phyloP scores from a whole-genome alignment of 2,797 vertebrate genomes.

The Trichosurus vulpecula region DNA sequence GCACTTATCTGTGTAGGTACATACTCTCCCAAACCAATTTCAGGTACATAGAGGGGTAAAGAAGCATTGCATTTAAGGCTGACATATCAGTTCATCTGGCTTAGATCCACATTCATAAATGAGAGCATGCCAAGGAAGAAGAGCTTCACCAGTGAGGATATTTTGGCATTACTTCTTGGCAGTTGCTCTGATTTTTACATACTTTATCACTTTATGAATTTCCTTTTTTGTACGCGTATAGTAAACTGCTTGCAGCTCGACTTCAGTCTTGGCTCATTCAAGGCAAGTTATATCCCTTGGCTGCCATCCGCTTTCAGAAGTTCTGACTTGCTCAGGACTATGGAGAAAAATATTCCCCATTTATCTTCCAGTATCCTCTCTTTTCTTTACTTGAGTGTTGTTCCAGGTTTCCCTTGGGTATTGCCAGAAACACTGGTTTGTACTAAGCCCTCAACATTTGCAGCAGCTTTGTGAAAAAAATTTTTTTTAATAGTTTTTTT shows the following conservation, averaged over 20 bases:
- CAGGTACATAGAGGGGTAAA: not conserved
- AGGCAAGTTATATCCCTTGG: conserved; percentile 60
- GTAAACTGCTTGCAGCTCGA: conserved; percentile 2
- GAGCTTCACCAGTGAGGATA: not conserved
- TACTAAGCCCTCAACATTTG: not conserved
- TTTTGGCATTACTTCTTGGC: conserved; percentile 64
- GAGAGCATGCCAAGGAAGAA: not conserved
- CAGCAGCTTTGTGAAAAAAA: conserved; percentile 5
- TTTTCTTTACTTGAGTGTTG: not conserved
- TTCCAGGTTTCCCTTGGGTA: not conserved
- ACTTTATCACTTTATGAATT: conserved; percentile 57
- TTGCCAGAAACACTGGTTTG: conserved; percentile 13
- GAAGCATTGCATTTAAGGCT: conserved; percentile 10
- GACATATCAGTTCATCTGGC: not conserved
- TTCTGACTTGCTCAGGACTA: conserved; percentile 48
- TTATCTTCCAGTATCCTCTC: not conserved
- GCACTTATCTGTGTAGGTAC: not conserved
- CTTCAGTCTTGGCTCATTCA: conserved; percentile 1
- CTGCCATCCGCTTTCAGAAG: conserved; percentile 53
- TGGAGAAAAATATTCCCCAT: conserved; percentile 42
- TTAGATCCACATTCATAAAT: conserved; percentile 2
- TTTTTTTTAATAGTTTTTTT: not conserved
- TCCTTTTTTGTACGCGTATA: conserved; percentile 59
- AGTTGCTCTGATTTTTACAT: conserved; percentile 34
- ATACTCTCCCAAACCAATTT: not conserved